These are phyloP conservation scores for Zhengitettix transpicula DNA, from an alignment of 2,888 invertebrate genomes.

Conservation along the genomic window DNA sequence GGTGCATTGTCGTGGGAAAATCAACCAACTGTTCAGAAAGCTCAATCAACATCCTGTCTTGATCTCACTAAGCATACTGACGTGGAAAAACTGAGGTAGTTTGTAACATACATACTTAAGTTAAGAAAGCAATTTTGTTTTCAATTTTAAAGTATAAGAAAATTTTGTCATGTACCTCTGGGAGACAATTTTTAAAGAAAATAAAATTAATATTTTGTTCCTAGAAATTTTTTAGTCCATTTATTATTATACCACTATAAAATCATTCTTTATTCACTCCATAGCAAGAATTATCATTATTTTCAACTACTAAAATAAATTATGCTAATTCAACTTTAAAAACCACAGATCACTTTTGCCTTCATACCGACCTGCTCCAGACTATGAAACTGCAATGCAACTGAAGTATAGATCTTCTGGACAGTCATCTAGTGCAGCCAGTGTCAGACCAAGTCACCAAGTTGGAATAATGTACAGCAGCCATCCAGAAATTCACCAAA, in stretches of 20 bases:
- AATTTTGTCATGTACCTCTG: no score
- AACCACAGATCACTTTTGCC: conserved; percentile 49
- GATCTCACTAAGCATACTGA: conserved; percentile 32
- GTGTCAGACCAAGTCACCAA: conserved; percentile 2
- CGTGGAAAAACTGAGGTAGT: conserved; percentile 20
- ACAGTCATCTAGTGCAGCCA: conserved; percentile 10
- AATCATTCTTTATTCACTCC: no score
- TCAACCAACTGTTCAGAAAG: conserved; percentile 27
- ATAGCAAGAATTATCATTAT: no score
- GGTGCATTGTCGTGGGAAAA: conserved; percentile 22
- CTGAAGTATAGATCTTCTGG: conserved; percentile 48
- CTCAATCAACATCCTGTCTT: conserved; percentile 47
- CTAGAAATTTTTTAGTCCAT: no score
- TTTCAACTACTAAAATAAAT: no score
- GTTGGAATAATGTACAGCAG: conserved; percentile 43
- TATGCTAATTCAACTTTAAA: background rate
- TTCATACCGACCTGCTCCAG: conserved; percentile 77
- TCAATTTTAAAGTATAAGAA: no score
- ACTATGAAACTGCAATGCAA: conserved; percentile 86
- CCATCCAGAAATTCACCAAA: conserved; percentile 56
- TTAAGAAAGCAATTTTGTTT: background rate
- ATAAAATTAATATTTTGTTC: no score
- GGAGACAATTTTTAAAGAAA: no score
- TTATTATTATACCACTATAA: no score
- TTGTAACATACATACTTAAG: background rate